phyloP scores from a whole-genome alignment of 2,797 vertebrate species.

The Chelon auratus region DNA sequence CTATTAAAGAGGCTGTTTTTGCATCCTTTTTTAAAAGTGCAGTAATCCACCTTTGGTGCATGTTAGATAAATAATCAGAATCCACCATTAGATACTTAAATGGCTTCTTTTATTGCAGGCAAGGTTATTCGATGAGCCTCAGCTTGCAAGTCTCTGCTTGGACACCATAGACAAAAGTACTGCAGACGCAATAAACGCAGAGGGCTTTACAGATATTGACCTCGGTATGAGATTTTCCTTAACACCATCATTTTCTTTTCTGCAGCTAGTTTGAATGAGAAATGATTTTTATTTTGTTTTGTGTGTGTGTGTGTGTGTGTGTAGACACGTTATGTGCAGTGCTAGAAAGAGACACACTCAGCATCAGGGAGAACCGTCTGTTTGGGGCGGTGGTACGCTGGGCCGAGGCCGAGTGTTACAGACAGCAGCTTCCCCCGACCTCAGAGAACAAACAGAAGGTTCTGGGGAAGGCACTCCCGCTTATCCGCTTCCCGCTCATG shows the following conservation, averaged over 20 bases:
- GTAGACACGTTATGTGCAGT: constrained; percentile 95
- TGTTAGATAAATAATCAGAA: constrained; percentile 67
- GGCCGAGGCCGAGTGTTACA: constrained; percentile 94
- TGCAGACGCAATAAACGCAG: constrained; percentile 93
- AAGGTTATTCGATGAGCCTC: constrained; percentile 96
- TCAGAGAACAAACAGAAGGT: constrained; percentile 95
- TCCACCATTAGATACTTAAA: constrained; percentile 51
- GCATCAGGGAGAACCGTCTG: constrained; percentile 95
- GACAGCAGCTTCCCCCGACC: constrained; percentile 93
- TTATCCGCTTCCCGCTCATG: constrained; percentile 98
- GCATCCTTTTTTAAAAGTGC: neutral
- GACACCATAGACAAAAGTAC: constrained; percentile 99
- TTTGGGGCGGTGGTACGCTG: constrained; percentile 96
- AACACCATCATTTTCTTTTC: neutral
- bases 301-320: neutral
- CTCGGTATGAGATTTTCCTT: constrained; percentile 83
- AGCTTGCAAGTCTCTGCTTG: constrained; percentile 96
- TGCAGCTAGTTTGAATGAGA: neutral
- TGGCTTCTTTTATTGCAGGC: constrained; percentile 83
- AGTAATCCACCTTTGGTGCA: neutral
- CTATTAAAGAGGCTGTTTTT: neutral
- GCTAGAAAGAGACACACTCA: constrained; percentile 95
- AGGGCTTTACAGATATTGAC: constrained; percentile 98
- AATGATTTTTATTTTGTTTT: constrained; percentile 21
- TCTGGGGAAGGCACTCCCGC: constrained; percentile 92